Evolutionary conservation across 2,888 invertebrate species (phyloP), one percentile per base, ranked within the genome.

Genomic region (Trisateles emortualis): DNA sequence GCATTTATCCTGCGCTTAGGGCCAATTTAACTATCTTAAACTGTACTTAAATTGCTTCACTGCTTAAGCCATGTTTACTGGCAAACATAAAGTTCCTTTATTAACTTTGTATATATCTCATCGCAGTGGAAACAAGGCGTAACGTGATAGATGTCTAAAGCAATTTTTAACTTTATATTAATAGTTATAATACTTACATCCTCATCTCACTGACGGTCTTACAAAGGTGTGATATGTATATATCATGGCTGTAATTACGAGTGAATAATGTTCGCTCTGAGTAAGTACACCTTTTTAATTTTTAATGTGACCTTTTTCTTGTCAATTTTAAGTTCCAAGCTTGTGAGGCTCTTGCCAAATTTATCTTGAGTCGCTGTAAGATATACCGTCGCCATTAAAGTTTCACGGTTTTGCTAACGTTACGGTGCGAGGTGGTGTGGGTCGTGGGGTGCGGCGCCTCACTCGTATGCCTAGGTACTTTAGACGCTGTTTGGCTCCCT

Each of bases 381-480:
- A 83, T 75, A 71, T 76, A 79, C 75, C 62, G 77, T 61, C 49
- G 68, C 75, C 75, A 82, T 86, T 84, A 84, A 86, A 83, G 76
- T 85, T 87, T 84, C 79, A 87, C 69, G 76, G 59, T 64, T 64
- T 71, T 63, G 69, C 70, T 72, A 73, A 66, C 19, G 52, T 35
- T 19, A 8, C 16, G 47, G 9, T 16, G 10, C 9, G 33, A 9
- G 19, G 36, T 68, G 52, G 59, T 54, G 33, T 17, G 11, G 17
- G 30, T 8, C 22, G 40, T 69, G 52, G 60, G 52, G 9, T 9
- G 11, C 10, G 9, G 35, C 52, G 66, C 61, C 68, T 65, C 68
- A 57, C 74, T 77, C 73, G 71, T 72, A 73, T n/a, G n/a, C n/a
- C n/a, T 74, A 78, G 72, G 75, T 43, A 50, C 53, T 52, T 30